Evolutionary conservation across 1,140 invertebrate species (phyloP).

Genomic region (Cydia fagiglandana): DNA sequence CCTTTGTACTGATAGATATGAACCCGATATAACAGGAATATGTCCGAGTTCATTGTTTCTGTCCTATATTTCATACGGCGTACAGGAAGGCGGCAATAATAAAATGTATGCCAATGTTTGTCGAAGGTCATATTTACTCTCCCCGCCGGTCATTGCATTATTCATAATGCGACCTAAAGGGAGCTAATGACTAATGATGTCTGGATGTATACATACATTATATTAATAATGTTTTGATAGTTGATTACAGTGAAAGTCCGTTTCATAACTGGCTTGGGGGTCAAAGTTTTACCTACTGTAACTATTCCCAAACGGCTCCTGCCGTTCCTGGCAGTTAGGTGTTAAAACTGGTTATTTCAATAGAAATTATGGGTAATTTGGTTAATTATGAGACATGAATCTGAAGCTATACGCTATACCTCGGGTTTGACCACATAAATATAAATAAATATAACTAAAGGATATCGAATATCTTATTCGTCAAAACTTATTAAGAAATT

Average conservation of each 20-base stretch:
- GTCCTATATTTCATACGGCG: conserved; percentile 7
- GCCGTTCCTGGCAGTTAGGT: too few species aligned
- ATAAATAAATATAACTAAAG: too few species aligned
- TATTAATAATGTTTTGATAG: neutral
- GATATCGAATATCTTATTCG: too few species aligned
- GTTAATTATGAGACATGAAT: too few species aligned
- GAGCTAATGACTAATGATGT: conserved; percentile 23
- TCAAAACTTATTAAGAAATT: too few species aligned
- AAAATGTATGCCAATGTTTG: conserved; percentile 31
- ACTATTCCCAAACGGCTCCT: too few species aligned
- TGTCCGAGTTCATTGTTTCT: conserved; percentile 23
- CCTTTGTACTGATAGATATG: neutral
- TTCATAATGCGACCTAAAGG: neutral
- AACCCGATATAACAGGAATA: neutral
- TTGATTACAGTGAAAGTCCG: neutral
- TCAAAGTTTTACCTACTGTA: too few species aligned
- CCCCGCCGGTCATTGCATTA: conserved; percentile 24
- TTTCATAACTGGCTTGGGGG: neutral
- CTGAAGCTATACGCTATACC: too few species aligned
- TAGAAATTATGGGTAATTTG: too few species aligned
- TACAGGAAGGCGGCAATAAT: conserved; percentile 28
- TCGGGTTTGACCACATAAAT: too few species aligned
- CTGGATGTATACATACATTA: neutral
- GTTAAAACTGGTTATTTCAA: too few species aligned
- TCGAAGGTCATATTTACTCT: conserved; percentile 30